Percentiles rank a stretch among this genome's conserved stretches.
Conservation (phyloP, 1,140 invertebrate genomes). For the Drosophila sucinea region DNA sequence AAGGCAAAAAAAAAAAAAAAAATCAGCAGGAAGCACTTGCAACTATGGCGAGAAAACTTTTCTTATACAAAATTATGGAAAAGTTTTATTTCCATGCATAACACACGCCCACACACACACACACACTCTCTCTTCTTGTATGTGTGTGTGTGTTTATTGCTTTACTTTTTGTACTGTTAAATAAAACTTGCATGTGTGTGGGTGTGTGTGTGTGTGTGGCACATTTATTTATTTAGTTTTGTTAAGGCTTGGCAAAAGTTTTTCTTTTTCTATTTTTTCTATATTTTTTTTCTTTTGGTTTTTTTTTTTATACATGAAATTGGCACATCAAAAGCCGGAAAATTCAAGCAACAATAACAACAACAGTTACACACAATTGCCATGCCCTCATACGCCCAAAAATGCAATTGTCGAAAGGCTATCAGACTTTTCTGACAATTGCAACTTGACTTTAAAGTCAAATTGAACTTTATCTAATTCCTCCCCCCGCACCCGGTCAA, state of each 20-base stretch:
- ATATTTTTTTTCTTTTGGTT: neutral
- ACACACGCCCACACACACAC: constrained; percentile 44
- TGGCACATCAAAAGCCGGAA: constrained; percentile 71
- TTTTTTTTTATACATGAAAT: constrained; percentile 52
- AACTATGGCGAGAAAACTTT: constrained; percentile 77
- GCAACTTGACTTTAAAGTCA: too few relatives aligned
- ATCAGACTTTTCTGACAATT: too few relatives aligned
- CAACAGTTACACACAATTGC: neutral
- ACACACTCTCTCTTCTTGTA: constrained; percentile 8
- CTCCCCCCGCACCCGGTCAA: too few relatives aligned
- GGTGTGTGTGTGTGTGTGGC: constrained; percentile 24
- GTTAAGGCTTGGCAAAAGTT: constrained; percentile 57
- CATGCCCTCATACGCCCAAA: neutral
- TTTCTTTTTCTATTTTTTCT: constrained; percentile 27
- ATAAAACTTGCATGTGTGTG: constrained; percentile 48
- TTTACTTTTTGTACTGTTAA: constrained; percentile 70
- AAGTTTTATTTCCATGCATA: constrained; percentile 80
- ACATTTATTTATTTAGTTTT: constrained; percentile 79
- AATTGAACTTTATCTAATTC: too few relatives aligned
- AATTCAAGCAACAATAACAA: constrained; percentile 50
- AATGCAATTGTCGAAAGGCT: neutral
- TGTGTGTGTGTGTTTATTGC: constrained; percentile 61
- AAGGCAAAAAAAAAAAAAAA: constrained; percentile 29
- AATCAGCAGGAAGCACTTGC: constrained; percentile 69
- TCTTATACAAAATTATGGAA: constrained; percentile 80